Evolutionary conservation across 2,113 vertebrate species (phyloP), one percentile per base, ranked within the genome.

Genomic region (pig (Sus scrofa)): DNA sequence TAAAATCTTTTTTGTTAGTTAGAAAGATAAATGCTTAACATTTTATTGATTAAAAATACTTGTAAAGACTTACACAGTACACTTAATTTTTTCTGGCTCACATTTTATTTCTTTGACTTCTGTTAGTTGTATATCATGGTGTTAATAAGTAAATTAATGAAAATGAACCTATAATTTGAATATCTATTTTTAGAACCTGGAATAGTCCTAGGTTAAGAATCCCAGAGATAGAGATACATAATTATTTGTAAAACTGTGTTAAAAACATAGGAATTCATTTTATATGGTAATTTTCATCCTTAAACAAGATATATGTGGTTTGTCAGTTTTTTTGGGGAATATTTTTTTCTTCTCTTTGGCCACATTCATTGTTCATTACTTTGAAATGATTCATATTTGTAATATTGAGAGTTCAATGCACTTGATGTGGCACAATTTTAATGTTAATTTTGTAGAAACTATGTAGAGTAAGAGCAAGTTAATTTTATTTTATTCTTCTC

Each of bases 301-400:
- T 87, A 52, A 60, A 26, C 27, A 78, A 44, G 24, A 7, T 18
- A 19, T 50, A 32, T 68, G 26, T 83, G 32, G 52, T 73, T 67
- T 56, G 34, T 52, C 34, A 60, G 32, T 50, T 70, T 56, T 56
- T 39, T 58, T 19, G 39, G 2, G 27, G 16, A 84, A 77, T 19
- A 37, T 22, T 37, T 20, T 24, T 63, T 44, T 37, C 32, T 11
- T 20, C 15, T 37, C 37, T 39, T 77, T 34, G n/a, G 37, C 68
- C 32, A 30, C 19, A 44, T 56, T 37, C 78, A 67, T 52, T 65
- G 16, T 50, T 75, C 37, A 77, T 94, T 95, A 39, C n/a, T 89
- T 86, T 73, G 93, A 77, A 93, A 58, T 96, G 52, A 75, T 88
- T 82, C 34, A 7, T 78, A 12, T 70, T 79, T 78, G 10, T 96